Base-by-base conservation (phyloP, 2,888 invertebrate species). In the Drosophila conformis region DNA sequence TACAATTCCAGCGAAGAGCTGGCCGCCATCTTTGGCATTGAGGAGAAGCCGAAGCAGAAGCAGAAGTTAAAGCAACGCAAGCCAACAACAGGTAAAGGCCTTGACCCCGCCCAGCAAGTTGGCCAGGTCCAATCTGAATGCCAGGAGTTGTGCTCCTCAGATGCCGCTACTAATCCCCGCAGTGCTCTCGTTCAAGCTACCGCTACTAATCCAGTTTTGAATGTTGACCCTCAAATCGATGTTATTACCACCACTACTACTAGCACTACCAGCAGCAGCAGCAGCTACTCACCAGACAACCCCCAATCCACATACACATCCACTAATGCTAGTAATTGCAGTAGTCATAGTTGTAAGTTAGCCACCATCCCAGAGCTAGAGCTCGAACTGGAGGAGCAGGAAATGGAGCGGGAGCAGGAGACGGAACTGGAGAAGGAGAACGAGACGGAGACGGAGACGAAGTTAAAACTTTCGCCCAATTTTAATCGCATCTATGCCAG, bases 1-100 rank as follows among this genome's bases (percentile, higher is more conserved):
- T 95, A 95, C 87, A 95, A 95, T 91, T 95, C 95, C 15, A 95
- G 95, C 57, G 95, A 95, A 88, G 95, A 95, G 90, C 92, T 95
- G 80, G 95, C 95, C 33, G 95, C 95, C 83, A 95, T 95, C 84
- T 95, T 95, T 90, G 95, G 95, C 86, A 92, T 93, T 59, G 91
- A 91, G 63, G 92, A 92, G 80, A 83, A 80, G 54, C 76, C 89
- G 3, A 89, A 83, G 60, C 81, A 78, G 61, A 68, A 67, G 61
- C 82, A 75, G 61, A 65, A 65, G 40, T 64, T 76, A 42, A 77
- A 77, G 63, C 67, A 76, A 76, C 83, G 77, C n/a, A 83, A 81
- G 76, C 81, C 57, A 62, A 82, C 85, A 86, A 79, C 86, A 86
- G 86, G 86, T 88, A 88, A 86, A 70, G 87, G 75, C 87, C 78